Evolutionary conservation across 2,113 vertebrate species (phyloP), one percentile per base, ranked within the genome.

Genomic region (Gavia stellata): DNA sequence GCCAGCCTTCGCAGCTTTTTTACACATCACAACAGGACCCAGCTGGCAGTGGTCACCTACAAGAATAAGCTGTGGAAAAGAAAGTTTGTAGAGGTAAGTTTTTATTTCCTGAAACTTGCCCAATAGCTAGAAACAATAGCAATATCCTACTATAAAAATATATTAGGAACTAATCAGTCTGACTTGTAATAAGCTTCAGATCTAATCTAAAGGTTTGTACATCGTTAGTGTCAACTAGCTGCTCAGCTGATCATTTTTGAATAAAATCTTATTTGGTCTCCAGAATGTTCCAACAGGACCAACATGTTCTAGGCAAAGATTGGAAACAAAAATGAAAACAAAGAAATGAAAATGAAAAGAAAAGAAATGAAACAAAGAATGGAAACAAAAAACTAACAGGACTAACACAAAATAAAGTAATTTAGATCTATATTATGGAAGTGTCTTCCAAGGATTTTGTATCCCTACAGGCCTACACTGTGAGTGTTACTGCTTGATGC

Each of bases 41-140:
- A 99, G 98, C 98, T 99, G 99, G 96, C 99, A 99, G 97, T 99
- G 99, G 97, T 99, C 99, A 4, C 99, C 99, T 59, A 99, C 99
- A 6, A 99, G 98, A 95, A 99, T 99, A 44, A 99, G 98, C 99
- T 99, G 95, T 1, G 40, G 88, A 81, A 3, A 66, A 72, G 31
- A 26, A 71, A 34, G 55, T 5, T 17, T 1, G 59, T n/a, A n/a
- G n/a, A 20, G 3, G 1, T 23, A 19, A 36, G 40, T 3, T 44
- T 17, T 15, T 15, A 14, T 49, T 28, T 44, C 31, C 4, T 33
- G 12, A 24, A 59, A 23, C 0, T 26, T 21, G 44, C 1, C 26
- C 4, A 12, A 6, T 5, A 47, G 34, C 47, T 73, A 36, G 31
- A 79, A 34, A 4, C 2, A 3, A 11, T 0, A 14, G 9, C 4